Evolutionary conservation across 2,888 invertebrate genomes (phyloP).

Genomic region (Belgica antarctica): DNA sequence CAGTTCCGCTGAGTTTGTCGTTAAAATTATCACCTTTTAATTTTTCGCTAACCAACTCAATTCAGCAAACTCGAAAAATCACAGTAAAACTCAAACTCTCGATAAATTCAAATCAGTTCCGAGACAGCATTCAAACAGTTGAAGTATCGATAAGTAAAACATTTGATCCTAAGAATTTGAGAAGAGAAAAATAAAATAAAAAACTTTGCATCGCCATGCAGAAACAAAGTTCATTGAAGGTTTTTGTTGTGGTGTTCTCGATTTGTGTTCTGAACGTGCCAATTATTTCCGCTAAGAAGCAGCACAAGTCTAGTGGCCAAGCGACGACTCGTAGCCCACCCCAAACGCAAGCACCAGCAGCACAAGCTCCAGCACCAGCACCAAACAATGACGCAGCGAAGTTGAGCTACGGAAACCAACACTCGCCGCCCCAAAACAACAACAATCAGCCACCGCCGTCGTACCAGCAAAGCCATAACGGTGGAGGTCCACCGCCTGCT

Average conservation of each 20-base stretch:
- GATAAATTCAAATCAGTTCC: not conserved
- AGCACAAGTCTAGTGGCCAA: too few species aligned
- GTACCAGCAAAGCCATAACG: not conserved
- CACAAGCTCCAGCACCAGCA: not conserved
- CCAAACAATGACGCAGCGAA: not conserved
- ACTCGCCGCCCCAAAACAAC: not conserved
- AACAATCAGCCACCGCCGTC: constrained; percentile 2
- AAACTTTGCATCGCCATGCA: not conserved
- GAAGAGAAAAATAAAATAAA: not conserved
- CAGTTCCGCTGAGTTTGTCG: not conserved
- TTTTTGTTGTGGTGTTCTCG: not conserved
- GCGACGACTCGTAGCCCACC: not conserved
- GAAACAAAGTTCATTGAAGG: not conserved
- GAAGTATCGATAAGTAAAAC: not conserved
- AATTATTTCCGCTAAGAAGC: not conserved
- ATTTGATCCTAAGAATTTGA: not conserved
- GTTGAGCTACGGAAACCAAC: not conserved
- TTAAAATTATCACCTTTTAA: constrained; percentile 3
- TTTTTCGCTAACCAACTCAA: constrained; percentile 8
- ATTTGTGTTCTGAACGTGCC: not conserved
- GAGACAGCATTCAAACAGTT: not conserved
- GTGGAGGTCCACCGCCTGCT: not conserved
- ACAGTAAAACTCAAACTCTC: not conserved
- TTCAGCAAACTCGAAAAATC: not conserved
- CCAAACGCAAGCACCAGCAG: not conserved